These are phyloP conservation scores for Scotopteryx bipunctaria DNA, from an alignment of 2,888 invertebrate genomes.

Conservation along the genomic window DNA sequence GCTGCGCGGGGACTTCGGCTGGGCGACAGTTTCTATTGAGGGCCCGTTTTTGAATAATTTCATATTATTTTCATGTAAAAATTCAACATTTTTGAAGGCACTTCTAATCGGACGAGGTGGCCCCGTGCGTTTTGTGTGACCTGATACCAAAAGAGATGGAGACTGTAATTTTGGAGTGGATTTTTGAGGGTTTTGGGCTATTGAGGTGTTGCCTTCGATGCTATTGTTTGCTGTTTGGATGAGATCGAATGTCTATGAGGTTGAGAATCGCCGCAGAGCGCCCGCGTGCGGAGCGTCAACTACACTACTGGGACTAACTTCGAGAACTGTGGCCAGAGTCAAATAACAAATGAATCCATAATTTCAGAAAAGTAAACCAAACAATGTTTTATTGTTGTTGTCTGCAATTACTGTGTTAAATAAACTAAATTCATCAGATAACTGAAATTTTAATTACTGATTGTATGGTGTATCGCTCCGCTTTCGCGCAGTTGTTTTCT, in stretches of 20 bases:
- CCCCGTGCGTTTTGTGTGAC: slow-evolving; percentile 88
- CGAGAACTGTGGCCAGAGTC: slow-evolving; percentile 42
- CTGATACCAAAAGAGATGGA: slow-evolving; percentile 52
- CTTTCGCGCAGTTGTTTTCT: slow-evolving; percentile 47
- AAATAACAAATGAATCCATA: slow-evolving; percentile 29
- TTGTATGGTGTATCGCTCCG: slow-evolving; percentile 54
- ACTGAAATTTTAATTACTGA: slow-evolving; percentile 36
- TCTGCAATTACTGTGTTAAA: slow-evolving; percentile 33
- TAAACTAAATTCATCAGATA: slow-evolving; percentile 20
- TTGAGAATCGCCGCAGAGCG: slow-evolving; percentile 85
- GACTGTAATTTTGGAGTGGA: slow-evolving; percentile 47
- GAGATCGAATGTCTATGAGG: slow-evolving; percentile 86
- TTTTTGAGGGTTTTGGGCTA: slow-evolving; percentile 62
- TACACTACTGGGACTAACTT: slow-evolving; percentile 45
- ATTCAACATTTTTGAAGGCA: slow-evolving; percentile 95
- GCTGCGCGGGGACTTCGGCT: slow-evolving; percentile 82
- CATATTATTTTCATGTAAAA: slow-evolving; percentile 88
- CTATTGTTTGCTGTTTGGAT: slow-evolving; percentile 91
- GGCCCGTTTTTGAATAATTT: slow-evolving; percentile 91
- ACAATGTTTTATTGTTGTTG: slow-evolving; percentile 22
- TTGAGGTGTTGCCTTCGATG: slow-evolving; percentile 86
- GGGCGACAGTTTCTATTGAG: slow-evolving; percentile 93
- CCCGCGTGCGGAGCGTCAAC: slow-evolving; percentile 61
- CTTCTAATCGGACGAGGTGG: slow-evolving; percentile 97
- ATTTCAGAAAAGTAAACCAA: slow-evolving; percentile 31